A percentile compares a stretch with the other conserved stretches of the same genome.
Conservation (phyloP, 2,888 invertebrate species). For the Macrophya alboannulata region DNA sequence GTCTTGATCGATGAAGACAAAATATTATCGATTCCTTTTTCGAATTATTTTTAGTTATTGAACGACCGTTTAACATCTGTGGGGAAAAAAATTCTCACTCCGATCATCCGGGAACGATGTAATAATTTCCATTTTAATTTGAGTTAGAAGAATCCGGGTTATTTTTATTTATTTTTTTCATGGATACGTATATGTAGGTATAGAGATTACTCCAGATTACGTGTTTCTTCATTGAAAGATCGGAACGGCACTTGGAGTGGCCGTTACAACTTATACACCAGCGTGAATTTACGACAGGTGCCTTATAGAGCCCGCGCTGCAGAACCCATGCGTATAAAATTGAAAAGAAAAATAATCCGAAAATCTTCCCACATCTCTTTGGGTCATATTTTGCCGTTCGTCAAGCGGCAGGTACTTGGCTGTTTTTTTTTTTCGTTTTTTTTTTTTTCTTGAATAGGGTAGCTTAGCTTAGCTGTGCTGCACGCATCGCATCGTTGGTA, state of each 20-base stretch:
- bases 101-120: neutral
- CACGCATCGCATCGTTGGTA: neutral
- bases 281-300: slow-evolving; percentile 9
- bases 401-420: slow-evolving; percentile 28
- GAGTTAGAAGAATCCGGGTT: no score
- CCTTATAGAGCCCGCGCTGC: neutral
- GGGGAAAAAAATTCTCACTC: neutral
- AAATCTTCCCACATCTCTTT: slow-evolving; percentile 63
- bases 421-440: no score
- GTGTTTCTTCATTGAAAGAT: neutral
- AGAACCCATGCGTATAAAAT: neutral
- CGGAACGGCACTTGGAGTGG: slow-evolving; percentile 28
- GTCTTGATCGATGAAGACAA: neutral
- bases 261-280: neutral
- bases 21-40: no score
- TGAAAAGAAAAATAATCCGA: slow-evolving; percentile 55
- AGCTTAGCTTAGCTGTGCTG: neutral
- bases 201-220: neutral
- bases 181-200: no score
- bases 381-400: slow-evolving; percentile 50
- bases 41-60: neutral
- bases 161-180: neutral
- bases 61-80: neutral
- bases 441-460: slow-evolving; percentile 18
- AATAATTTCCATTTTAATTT: neutral